These are phyloP conservation scores for Rhyacichthys aspro DNA, from an alignment of 2,797 vertebrate genomes.

Conservation along the genomic window DNA sequence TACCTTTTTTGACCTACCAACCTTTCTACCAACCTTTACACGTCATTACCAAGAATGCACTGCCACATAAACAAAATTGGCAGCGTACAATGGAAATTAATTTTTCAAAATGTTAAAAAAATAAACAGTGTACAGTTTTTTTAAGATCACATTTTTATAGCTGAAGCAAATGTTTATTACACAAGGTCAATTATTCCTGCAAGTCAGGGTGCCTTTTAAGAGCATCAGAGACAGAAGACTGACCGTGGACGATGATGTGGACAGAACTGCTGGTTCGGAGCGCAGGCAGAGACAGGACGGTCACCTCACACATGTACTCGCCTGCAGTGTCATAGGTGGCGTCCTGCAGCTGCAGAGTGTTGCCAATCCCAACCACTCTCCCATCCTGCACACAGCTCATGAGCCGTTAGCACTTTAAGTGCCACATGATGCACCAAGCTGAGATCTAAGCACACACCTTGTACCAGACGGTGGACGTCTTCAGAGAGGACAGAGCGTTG, in stretches of 20 bases:
- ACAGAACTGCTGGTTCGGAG: constrained; percentile 82
- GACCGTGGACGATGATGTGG: constrained; percentile 85
- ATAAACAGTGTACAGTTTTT: too few species aligned
- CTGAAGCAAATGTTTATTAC: too few species aligned
- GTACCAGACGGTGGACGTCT: constrained; percentile 74
- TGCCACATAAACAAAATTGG: too few species aligned
- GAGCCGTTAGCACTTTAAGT: neutral
- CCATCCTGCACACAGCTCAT: constrained; percentile 73
- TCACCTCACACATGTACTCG: constrained; percentile 84
- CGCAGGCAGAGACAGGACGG: constrained; percentile 74
- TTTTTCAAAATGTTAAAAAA: too few species aligned
- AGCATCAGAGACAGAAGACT: constrained; percentile 8
- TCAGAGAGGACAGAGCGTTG: constrained; percentile 80
- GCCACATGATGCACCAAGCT: too few species aligned
- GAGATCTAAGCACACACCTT: constrained; percentile 65
- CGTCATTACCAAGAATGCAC: too few species aligned
- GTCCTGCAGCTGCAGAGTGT: constrained; percentile 74
- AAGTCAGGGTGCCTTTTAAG: too few species aligned
- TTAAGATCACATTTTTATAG: too few species aligned
- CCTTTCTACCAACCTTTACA: too few species aligned
- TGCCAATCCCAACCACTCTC: constrained; percentile 63
- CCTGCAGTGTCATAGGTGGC: constrained; percentile 81
- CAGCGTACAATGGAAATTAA: too few species aligned
- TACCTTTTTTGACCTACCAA: too few species aligned
- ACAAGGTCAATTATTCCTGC: too few species aligned